Base-by-base conservation (phyloP, 2,113 vertebrate species). In the Ranitomeya imitator region DNA sequence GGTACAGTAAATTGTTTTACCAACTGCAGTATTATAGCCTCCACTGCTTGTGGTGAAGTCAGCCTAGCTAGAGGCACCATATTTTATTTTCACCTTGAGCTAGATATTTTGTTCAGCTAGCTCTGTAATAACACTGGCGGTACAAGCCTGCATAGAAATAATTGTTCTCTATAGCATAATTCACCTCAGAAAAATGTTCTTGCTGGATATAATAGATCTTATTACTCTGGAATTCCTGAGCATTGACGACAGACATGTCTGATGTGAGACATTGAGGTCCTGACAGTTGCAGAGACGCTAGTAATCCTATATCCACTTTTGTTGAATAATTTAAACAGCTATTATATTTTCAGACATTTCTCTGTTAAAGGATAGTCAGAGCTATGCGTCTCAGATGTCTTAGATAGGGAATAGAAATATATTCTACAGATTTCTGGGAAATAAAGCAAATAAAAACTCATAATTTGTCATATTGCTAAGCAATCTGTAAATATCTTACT, bases 241-340 rank as follows among this genome's bases (percentile, higher is more conserved):
- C 59, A 52, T 67, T 86, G 26, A 86, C 51, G 37, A 79, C 76
- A 86, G 85, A 63, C 73, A 51, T 78, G 61, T 79, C 73, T 86
- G 45, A 86, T 63, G 74, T 63, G 74, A 77, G 85, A 86, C 85
- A 86, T n/a, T 86, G 60, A 86, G 74, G 85, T 86, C 73, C 61
- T 79, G 76, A 79, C 76, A 79, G 76, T 79, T 65, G 60, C 57
- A 86, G 74, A 86, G 85, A 86, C 76, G 51, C 45, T 86, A 67
- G 76, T 86, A 86, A 86, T 86, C 76, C 76, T 67, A 86, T 67
- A 86, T 67, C 76, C 85, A 86, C 76, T 63, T 86, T 55, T 67
- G 60, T n/a, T 86, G 76, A 86, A 86, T 86, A 86, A 86, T 86
- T 79, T 79, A 86, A 79, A 86, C 61, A 86, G 60, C 74, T 55